Base-by-base conservation (phyloP, 2,113 vertebrate genomes). In the Hippocampus comes region DNA sequence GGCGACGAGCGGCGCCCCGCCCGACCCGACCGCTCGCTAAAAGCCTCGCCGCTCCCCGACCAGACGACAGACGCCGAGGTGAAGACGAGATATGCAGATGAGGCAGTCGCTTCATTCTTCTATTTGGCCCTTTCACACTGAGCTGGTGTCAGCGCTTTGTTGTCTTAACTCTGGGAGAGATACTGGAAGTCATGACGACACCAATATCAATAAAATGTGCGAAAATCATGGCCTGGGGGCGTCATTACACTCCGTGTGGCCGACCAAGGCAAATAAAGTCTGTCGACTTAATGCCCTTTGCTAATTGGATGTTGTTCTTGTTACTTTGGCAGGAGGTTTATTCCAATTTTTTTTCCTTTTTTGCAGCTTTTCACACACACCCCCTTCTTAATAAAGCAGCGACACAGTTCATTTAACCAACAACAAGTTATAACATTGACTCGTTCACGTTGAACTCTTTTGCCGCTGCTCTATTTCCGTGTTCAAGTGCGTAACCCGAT, bases 21-120 rank as follows among this genome's bases (percentile, higher is more conserved):
- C 80, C 88, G 89, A 89, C 86, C 86, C 66, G n/a, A 74, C 63
- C 71, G 23, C 72, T 27, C 14, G 74, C 85, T 88, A 87, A 87
- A 88, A 87, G 84, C 84, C 81, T 83, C 78, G 76, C 72, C 34
- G 78, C 73, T 63, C 4, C 76, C 79, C 80, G 43, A 67, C 79
- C 79, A 70, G 34, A 48, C 27, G 59, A 42, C 82, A 78, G 76
- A 82, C 74, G 51, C 77, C 80, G 20, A 23, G 21, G 84, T 76
- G 72, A 69, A 9, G 25, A 70, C 72, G 78, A 87, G 83, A 81
- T 82, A 78, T 48, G 63, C 76, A 56, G 75, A 76, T 43, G 48
- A 30, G 82, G 84, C 83, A 72, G 76, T 84, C 78, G 53, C 53
- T 11, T 46, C 6, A 1, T 14, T 46, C 49, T 53, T 53, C 18